These are phyloP conservation scores for Drosophila ohnishii DNA, from an alignment of 1,140 invertebrate species.

Conservation along the genomic window DNA sequence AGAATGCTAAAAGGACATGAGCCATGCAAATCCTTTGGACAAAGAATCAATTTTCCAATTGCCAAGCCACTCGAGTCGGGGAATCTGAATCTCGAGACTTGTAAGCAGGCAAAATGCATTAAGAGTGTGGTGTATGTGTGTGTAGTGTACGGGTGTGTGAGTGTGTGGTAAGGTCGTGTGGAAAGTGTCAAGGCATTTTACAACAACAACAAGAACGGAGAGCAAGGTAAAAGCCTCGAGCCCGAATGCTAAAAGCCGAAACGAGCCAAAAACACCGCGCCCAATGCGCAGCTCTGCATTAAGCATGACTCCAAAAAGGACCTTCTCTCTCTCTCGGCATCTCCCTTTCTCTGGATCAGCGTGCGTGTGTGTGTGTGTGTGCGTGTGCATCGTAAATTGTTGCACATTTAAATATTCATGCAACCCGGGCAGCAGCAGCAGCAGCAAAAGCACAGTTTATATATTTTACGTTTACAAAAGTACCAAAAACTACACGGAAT, in stretches of 20 bases:
- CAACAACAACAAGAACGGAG: slow-evolving; percentile 65
- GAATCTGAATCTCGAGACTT: slow-evolving; percentile 17
- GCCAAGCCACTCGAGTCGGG: slow-evolving; percentile 42
- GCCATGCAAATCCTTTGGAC: slow-evolving; percentile 76
- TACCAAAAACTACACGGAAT: slow-evolving; percentile 46
- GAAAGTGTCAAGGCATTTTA: slow-evolving; percentile 80
- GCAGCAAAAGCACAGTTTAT: slow-evolving; percentile 49
- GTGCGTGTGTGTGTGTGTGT: slow-evolving; percentile 15
- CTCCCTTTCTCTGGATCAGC: slow-evolving; percentile 1
- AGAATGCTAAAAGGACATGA: slow-evolving; percentile 44
- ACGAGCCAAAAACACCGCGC: slow-evolving; percentile 69
- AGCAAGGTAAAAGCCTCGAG: slow-evolving; percentile 73
- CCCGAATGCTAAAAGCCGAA: slow-evolving; percentile 40
- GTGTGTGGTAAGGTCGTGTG: slow-evolving; percentile 74
- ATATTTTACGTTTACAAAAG: slow-evolving; percentile 58
- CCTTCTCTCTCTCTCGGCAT: slow-evolving; percentile 21
- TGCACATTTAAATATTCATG: slow-evolving; percentile 67
- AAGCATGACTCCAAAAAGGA: slow-evolving; percentile 60
- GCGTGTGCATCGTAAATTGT: slow-evolving; percentile 71
- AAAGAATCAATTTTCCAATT: slow-evolving; percentile 81
- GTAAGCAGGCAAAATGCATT: slow-evolving; percentile 28
- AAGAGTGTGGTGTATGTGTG: neutral
- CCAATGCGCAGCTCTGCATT: slow-evolving; percentile 76
- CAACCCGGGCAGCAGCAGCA: slow-evolving; percentile 27
- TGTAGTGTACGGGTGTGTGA: slow-evolving; percentile 23